Conservation (phyloP, 2,797 vertebrate genomes). For the Gallinago solitaria region DNA sequence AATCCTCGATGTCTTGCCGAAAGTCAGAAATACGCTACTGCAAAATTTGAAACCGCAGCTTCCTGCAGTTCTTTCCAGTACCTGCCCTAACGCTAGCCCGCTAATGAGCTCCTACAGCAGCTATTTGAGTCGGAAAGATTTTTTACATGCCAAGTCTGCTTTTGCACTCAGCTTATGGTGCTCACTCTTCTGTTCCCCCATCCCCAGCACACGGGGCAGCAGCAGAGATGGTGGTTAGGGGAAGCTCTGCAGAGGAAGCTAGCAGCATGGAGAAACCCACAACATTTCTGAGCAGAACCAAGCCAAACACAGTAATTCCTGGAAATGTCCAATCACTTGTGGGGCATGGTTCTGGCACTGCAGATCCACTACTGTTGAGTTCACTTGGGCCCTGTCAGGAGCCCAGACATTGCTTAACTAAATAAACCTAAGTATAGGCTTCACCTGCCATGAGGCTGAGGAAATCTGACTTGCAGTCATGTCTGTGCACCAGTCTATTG, state of each 20-base stretch:
- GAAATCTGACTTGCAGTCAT: neutral
- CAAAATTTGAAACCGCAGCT: constrained; percentile 6
- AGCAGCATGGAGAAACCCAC: neutral
- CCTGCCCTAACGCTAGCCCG: neutral
- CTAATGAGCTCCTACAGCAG: neutral
- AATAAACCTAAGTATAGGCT: neutral
- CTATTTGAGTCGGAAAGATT: neutral
- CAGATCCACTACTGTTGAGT: neutral
- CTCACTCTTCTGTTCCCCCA: neutral
- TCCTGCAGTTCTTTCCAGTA: neutral
- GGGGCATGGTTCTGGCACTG: neutral
- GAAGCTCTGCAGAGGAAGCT: neutral
- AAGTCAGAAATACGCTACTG: neutral
- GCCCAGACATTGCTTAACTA: neutral
- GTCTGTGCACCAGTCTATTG: neutral
- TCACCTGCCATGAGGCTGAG: neutral
- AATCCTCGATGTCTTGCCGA: neutral
- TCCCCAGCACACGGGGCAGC: neutral
- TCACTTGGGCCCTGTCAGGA: neutral
- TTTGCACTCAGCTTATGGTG: neutral
- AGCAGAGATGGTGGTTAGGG: neutral
- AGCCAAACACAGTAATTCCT: neutral
- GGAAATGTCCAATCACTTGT: neutral
- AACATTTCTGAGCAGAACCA: neutral
- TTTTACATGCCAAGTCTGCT: neutral